Evolutionary conservation across 2,888 invertebrate genomes (phyloP).

Genomic region (Cylloceria caligata): DNA sequence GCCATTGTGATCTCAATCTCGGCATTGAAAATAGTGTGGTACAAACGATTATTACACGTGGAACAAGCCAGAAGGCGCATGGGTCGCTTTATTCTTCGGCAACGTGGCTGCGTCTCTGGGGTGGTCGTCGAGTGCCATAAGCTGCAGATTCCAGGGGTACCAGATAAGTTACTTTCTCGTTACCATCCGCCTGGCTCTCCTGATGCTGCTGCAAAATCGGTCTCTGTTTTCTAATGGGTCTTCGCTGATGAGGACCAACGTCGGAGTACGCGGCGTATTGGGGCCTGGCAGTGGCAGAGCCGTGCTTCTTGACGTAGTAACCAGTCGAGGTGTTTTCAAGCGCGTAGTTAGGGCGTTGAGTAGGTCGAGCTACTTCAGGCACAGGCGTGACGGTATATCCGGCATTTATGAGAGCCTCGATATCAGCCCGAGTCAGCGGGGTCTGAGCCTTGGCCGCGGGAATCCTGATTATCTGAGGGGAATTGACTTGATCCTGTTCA

Average conservation of each 20-base stretch:
- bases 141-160: conserved; percentile 78
- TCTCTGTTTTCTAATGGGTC: conserved; percentile 77
- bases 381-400: conserved; percentile 82
- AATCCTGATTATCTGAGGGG: conserved; percentile 75
- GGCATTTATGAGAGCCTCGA: conserved; percentile 80
- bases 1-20: too few relatives aligned
- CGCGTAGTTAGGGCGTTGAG: conserved; percentile 72
- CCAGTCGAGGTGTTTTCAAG: conserved; percentile 74
- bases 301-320: conserved; percentile 80
- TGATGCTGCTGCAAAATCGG: conserved; percentile 75
- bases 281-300: conserved; percentile 73
- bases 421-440: conserved; percentile 79
- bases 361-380: conserved; percentile 75
- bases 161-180: conserved; percentile 80
- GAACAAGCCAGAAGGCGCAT: conserved; percentile 49
- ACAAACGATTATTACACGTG: conserved; percentile 57
- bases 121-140: conserved; percentile 77
- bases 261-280: conserved; percentile 80
- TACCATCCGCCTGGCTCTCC: conserved; percentile 70
- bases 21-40: conserved; percentile 6
- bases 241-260: conserved; percentile 74
- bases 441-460: conserved; percentile 76
- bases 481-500: conserved; percentile 76
- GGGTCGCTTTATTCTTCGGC: conserved; percentile 65
- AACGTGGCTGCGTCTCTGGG: conserved; percentile 60